phyloP scores from a whole-genome alignment of 2,113 vertebrate species.

The Irena cyanogastra region DNA sequence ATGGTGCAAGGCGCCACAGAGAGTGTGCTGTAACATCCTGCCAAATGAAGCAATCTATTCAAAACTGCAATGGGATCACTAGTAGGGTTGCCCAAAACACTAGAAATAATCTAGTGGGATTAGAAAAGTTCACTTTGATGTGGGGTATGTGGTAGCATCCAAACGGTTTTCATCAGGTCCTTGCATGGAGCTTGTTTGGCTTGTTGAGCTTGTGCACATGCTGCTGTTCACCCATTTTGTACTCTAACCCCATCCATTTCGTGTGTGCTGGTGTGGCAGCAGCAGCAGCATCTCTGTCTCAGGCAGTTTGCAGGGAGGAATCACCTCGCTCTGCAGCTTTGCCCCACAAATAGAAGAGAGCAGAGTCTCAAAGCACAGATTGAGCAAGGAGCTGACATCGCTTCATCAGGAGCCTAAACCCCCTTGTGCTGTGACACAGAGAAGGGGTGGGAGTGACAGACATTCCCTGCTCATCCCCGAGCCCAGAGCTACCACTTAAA shows the following conservation, averaged over 20 bases:
- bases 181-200: background rate
- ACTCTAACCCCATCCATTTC: background rate
- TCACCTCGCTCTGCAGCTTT: background rate
- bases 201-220: fast-evolving
- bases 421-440: background rate
- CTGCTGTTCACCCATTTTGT: background rate
- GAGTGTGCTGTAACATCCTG: background rate
- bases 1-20: background rate
- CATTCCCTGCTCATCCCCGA: background rate
- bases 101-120: background rate
- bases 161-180: background rate
- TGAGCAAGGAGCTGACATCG: background rate
- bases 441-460: background rate
- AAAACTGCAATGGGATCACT: background rate
- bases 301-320: background rate
- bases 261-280: fast-evolving
- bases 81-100: background rate
- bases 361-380: background rate
- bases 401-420: background rate
- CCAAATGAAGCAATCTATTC: background rate
- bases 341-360: background rate
- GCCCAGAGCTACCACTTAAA: conserved; percentile 51
- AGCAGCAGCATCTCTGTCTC: background rate
- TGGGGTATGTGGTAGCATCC: background rate
- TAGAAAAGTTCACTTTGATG: background rate